A percentile compares a stretch with the other conserved stretches of the same genome.
Conservation (phyloP, 1,140 invertebrate species). For the Tetramorium parvispinum region DNA sequence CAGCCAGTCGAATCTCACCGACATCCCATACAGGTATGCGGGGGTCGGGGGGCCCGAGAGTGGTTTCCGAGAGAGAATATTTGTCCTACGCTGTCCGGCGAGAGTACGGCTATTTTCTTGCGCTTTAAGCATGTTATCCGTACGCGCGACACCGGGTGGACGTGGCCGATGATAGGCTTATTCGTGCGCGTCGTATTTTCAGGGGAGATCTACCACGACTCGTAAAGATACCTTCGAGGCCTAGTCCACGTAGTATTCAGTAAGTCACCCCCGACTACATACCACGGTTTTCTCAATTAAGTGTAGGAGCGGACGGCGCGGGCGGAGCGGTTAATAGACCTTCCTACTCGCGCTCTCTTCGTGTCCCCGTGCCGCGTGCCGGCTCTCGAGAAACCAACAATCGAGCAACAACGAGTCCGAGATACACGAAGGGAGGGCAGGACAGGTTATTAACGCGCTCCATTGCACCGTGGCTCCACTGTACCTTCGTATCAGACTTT, state of each 20-base stretch:
- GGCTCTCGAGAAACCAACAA: not conserved
- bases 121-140: conserved; percentile 33
- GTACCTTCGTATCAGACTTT: conserved; percentile 44
- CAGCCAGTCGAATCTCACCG: conserved; percentile 93
- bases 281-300: conserved; percentile 54
- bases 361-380: not conserved
- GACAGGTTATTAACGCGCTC: conserved; percentile 5
- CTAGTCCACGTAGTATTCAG: conserved; percentile 83
- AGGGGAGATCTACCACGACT: conserved; percentile 88
- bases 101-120: conserved; percentile 8
- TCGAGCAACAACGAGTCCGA: not conserved
- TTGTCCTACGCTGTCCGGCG: not conserved
- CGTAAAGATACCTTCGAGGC: conserved; percentile 83
- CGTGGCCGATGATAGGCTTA: conserved; percentile 66
- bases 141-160: conserved; percentile 19
- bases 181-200: conserved; percentile 85
- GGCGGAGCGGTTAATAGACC: not conserved
- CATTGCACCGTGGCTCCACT: conserved; percentile 29
- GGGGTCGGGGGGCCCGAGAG: not conserved
- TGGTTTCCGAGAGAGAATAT: conserved; percentile 13
- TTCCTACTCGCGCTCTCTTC: not conserved
- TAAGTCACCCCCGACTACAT: conserved; percentile 78
- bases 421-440: not conserved
- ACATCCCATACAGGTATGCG: conserved; percentile 91
- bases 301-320: conserved; percentile 30